phyloP scores from a whole-genome alignment of 2,113 vertebrate genomes.

The Charina bottae region DNA sequence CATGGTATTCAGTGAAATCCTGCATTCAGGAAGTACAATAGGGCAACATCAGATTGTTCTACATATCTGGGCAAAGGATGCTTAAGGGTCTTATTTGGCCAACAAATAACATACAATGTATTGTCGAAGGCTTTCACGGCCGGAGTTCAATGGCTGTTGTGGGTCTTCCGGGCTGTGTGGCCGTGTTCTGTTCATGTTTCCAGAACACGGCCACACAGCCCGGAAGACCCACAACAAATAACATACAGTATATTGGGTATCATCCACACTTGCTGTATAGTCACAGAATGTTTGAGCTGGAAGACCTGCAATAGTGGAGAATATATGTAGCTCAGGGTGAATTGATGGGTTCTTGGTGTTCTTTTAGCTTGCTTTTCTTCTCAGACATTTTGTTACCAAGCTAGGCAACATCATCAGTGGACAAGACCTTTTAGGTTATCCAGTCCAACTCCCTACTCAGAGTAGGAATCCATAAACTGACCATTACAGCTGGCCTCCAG shows the following conservation, averaged over 20 bases:
- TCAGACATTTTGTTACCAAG: background rate
- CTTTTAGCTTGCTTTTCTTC: background rate
- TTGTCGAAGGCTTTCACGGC: too few relatives aligned
- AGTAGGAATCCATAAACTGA: background rate
- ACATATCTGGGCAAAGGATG: background rate
- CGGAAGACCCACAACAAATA: too few relatives aligned
- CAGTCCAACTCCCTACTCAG: background rate
- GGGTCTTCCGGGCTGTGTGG: too few relatives aligned
- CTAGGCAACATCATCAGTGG: background rate
- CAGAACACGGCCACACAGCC: too few relatives aligned
- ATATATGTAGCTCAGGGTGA: background rate
- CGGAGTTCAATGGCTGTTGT: too few relatives aligned
- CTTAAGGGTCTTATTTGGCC: background rate
- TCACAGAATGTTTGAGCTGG: background rate
- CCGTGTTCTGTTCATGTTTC: too few relatives aligned
- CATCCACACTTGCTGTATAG: background rate
- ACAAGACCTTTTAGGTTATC: background rate
- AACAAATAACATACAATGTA: background rate
- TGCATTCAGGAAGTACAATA: background rate
- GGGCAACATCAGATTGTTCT: background rate
- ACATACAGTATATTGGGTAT: background rate
- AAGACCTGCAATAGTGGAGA: background rate
- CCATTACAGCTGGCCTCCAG: background rate
- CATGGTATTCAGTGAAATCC: background rate
- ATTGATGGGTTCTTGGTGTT: background rate